Percentiles rank a stretch among this genome's conserved stretches.
phyloP scores from a whole-genome alignment of 2,888 invertebrate species.

The Tethea ocularis region DNA sequence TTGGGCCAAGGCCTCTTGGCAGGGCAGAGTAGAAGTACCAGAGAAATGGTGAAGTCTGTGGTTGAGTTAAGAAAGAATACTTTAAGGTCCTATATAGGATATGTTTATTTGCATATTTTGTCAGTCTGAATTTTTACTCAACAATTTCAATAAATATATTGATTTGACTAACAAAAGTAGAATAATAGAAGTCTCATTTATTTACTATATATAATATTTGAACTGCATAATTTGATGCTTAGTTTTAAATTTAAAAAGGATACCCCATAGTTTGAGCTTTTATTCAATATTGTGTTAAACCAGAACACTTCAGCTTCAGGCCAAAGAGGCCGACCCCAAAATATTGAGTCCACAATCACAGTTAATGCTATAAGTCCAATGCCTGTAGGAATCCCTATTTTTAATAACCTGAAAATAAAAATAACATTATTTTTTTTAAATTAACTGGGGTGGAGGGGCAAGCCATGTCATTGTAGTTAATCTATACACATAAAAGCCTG shows the following conservation, averaged over 20 bases:
- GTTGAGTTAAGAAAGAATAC: slow-evolving; percentile 35
- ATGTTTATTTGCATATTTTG: too few relatives aligned
- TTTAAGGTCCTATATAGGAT: too few relatives aligned
- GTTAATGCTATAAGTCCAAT: slow-evolving; percentile 87
- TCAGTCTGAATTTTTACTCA: too few relatives aligned
- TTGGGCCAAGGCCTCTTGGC: slow-evolving; percentile 94
- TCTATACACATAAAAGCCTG: too few relatives aligned
- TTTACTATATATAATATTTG: too few relatives aligned
- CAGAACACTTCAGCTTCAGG: slow-evolving; percentile 99
- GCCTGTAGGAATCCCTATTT: slow-evolving; percentile 89
- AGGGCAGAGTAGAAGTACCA: slow-evolving; percentile 99
- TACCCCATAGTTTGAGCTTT: slow-evolving; percentile 98
- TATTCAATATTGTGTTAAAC: slow-evolving; percentile 97
- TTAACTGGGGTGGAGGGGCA: too few relatives aligned
- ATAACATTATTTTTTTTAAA: too few relatives aligned
- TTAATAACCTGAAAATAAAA: slow-evolving; percentile 84
- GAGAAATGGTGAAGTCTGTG: slow-evolving; percentile 94
- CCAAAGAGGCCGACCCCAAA: slow-evolving; percentile 96
- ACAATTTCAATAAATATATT: too few relatives aligned
- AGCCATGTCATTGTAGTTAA: too few relatives aligned
- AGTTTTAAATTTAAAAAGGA: slow-evolving; percentile 91
- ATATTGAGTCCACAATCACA: slow-evolving; percentile 93
- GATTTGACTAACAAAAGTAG: too few relatives aligned
- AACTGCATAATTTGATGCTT: too few relatives aligned
- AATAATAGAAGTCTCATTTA: too few relatives aligned